These are phyloP conservation scores for Erinaceus europaeus DNA, from an alignment of 2,113 vertebrate species.

Conservation along the genomic window DNA sequence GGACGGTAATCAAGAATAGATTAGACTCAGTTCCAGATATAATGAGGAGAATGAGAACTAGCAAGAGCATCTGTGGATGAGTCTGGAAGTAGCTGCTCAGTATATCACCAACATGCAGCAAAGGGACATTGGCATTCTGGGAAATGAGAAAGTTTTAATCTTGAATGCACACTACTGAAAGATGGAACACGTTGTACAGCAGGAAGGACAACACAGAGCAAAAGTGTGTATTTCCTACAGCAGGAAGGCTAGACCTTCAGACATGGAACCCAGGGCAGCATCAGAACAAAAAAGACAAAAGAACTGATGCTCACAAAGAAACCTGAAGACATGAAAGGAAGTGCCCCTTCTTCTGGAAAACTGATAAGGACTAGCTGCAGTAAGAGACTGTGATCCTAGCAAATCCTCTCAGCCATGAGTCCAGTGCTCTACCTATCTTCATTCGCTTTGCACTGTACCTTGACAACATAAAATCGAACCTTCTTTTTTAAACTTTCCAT, in stretches of 20 bases:
- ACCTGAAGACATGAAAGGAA: background rate
- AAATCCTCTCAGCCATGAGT: background rate
- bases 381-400: background rate
- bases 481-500: background rate
- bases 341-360: background rate
- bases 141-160: background rate
- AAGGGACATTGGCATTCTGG: too few relatives aligned
- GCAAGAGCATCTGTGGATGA: background rate
- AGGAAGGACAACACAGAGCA: background rate
- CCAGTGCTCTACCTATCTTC: background rate
- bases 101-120: too few relatives aligned
- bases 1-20: background rate
- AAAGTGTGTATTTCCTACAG: background rate
- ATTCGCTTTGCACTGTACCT: too few relatives aligned
- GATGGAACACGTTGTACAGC: background rate
- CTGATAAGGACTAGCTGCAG: background rate
- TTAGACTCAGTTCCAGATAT: background rate
- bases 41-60: background rate
- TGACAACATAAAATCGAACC: background rate
- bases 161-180: background rate
- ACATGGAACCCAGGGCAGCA: background rate
- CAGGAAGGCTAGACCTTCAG: background rate
- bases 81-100: too few relatives aligned
- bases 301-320: background rate
- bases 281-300: background rate